phyloP scores from a whole-genome alignment of 2,797 vertebrate species.

The Loris lydekkerianus region DNA sequence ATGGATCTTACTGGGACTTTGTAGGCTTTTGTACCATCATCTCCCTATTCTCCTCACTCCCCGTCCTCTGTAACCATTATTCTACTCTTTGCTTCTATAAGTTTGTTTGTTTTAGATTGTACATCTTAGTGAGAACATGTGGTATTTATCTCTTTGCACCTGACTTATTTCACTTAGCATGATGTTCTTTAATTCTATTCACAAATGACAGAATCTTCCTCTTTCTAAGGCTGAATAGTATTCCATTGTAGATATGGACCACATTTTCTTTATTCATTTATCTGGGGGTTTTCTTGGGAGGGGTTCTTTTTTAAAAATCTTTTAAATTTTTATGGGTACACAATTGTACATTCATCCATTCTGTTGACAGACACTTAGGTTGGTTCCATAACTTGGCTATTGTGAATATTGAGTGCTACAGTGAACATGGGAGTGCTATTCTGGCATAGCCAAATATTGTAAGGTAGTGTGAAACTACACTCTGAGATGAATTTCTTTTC shows the following conservation, averaged over 20 bases:
- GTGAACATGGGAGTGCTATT: background rate
- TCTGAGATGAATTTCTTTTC: constrained; percentile 33
- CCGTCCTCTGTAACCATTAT: background rate
- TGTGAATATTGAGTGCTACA: background rate
- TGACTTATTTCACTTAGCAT: background rate
- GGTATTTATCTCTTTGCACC: background rate
- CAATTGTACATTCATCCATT: background rate
- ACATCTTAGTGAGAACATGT: background rate
- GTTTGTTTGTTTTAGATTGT: background rate
- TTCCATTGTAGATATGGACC: background rate
- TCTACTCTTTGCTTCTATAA: background rate
- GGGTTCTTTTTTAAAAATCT: too few species aligned
- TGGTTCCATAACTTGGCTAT: background rate
- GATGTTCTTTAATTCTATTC: background rate
- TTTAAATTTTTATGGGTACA: too few species aligned
- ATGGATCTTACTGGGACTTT: background rate
- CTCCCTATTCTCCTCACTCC: background rate
- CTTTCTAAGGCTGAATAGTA: background rate
- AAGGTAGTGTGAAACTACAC: background rate
- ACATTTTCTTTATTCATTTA: background rate
- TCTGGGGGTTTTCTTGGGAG: background rate
- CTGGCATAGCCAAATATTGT: background rate
- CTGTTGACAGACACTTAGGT: background rate
- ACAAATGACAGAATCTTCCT: background rate
- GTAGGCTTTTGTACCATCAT: background rate